These are phyloP conservation scores for Haliaeetus leucogaster DNA, from an alignment of 2,113 vertebrate species.

Conservation along the genomic window DNA sequence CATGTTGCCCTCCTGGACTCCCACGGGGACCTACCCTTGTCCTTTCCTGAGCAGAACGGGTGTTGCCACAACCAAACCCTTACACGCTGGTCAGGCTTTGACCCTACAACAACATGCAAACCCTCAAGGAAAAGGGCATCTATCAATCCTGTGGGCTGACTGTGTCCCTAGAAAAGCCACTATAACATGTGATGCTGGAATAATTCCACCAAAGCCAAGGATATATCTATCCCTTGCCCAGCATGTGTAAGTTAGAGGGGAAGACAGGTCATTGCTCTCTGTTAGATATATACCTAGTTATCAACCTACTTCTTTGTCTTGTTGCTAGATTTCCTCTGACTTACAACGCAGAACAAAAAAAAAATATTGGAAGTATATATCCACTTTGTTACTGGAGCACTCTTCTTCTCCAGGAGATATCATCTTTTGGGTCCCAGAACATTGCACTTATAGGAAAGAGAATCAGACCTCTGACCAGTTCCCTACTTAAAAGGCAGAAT, in stretches of 20 bases:
- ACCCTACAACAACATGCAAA: not conserved
- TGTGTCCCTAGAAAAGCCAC: not conserved
- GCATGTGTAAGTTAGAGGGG: not conserved
- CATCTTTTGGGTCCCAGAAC: not conserved
- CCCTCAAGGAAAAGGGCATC: not conserved
- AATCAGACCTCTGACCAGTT: not conserved
- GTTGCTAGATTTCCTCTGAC: not conserved
- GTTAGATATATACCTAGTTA: not conserved
- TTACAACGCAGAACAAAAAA: not conserved
- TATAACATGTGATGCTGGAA: not conserved
- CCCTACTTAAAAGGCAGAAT: not conserved
- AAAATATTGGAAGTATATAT: not conserved
- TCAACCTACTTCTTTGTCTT: not conserved
- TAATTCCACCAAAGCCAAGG: not conserved
- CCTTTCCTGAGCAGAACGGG: not conserved
- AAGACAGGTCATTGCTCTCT: not conserved
- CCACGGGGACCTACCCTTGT: not conserved
- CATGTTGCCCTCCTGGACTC: not conserved
- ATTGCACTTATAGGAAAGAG: not conserved
- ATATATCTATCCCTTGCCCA: not conserved
- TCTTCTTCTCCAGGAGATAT: not conserved
- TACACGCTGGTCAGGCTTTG: fast-evolving
- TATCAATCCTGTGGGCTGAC: not conserved
- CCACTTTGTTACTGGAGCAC: not conserved
- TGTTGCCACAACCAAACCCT: not conserved